phyloP scores from a whole-genome alignment of 2,113 vertebrate species.

The Edolisoma coerulescens region DNA sequence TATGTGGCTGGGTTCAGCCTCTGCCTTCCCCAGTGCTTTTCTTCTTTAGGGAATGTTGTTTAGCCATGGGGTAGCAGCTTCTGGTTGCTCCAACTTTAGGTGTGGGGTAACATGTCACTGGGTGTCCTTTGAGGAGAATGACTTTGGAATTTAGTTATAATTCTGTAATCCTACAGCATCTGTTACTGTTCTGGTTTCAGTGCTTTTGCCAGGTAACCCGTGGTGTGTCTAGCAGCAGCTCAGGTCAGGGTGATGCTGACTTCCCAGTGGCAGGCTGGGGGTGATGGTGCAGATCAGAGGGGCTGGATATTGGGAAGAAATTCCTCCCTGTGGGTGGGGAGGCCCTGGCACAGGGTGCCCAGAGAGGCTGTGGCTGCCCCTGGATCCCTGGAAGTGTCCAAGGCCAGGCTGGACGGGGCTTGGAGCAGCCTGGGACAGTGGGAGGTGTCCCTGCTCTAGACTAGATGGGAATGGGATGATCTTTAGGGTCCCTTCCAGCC shows the following conservation, averaged over 20 bases:
- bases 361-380: background rate
- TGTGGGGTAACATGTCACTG: background rate
- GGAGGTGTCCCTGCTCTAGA: background rate
- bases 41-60: background rate
- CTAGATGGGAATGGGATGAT: background rate
- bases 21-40: background rate
- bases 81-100: background rate
- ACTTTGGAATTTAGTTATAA: background rate
- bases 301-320: background rate
- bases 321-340: fast-evolving
- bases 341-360: background rate
- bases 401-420: background rate
- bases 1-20: fast-evolving
- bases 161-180: background rate
- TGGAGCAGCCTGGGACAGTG: background rate
- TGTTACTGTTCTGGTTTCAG: background rate
- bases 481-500: background rate
- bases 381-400: background rate
- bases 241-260: background rate
- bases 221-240: background rate
- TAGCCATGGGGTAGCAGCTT: background rate
- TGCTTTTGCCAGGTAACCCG: background rate
- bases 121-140: background rate
- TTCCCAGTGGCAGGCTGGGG: fast-evolving
- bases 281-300: background rate